phyloP scores from a whole-genome alignment of 2,888 invertebrate species.

The Augochlorella aurata region DNA sequence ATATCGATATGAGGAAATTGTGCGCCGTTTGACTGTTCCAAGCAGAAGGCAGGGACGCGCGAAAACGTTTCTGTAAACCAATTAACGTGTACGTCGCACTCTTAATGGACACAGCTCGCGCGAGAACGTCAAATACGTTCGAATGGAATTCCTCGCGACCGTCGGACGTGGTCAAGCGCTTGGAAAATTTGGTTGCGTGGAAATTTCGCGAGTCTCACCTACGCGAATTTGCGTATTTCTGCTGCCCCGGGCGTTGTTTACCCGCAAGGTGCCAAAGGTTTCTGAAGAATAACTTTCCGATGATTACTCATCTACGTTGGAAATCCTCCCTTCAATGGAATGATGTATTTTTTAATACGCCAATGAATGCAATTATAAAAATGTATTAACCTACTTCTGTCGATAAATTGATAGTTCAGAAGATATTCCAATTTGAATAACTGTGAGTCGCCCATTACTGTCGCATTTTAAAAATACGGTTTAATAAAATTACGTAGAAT shows the following conservation, averaged over 20 bases:
- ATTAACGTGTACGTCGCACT: neutral
- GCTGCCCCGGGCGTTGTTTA: neutral
- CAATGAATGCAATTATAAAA: no score
- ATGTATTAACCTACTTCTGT: no score
- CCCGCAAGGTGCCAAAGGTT: neutral
- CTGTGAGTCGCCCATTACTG: no score
- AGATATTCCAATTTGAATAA: no score
- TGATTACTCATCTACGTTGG: neutral
- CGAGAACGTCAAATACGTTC: neutral
- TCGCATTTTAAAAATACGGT: no score
- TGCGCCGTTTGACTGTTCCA: neutral
- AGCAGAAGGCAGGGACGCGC: neutral
- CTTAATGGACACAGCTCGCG: conserved; percentile 1
- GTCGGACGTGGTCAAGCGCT: neutral
- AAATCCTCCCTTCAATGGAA: neutral
- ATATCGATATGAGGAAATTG: no score
- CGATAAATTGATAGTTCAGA: no score
- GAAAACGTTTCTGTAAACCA: neutral
- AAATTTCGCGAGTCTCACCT: neutral
- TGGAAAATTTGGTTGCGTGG: neutral
- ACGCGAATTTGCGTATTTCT: neutral
- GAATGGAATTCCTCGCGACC: conserved; percentile 4
- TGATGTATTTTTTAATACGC: no score
- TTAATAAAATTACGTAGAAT: no score
- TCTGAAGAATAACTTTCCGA: neutral